Evolutionary conservation across 2,888 invertebrate genomes (phyloP).

Genomic region (Andrena camellia): DNA sequence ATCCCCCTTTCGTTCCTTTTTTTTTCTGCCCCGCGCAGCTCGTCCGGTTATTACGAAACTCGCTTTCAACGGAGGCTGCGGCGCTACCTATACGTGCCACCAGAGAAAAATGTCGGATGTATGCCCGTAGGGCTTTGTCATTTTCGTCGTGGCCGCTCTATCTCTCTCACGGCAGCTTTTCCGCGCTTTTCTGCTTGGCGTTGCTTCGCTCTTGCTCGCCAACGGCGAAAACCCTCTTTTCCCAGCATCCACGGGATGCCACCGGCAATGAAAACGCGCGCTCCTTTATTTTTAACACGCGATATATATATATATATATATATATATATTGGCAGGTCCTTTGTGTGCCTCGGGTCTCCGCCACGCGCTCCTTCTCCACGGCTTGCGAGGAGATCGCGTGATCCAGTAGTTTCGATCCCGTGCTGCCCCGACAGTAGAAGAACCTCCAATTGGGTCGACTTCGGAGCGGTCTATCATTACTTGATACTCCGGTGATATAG

Average conservation of each 20-base stretch:
- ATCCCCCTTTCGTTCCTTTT: constrained; percentile 9
- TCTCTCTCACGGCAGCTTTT: constrained; percentile 67
- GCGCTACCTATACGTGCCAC: constrained; percentile 56
- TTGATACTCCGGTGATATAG: too few relatives aligned
- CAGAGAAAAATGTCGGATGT: constrained; percentile 73
- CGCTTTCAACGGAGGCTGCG: constrained; percentile 71
- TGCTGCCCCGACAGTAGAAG: not conserved
- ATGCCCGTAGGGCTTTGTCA: constrained; percentile 79
- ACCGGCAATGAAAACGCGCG: constrained; percentile 68
- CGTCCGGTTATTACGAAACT: constrained; percentile 77
- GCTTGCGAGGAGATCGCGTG: not conserved
- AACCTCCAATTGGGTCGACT: not conserved
- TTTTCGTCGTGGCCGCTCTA: constrained; percentile 75
- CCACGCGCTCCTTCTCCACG: not conserved
- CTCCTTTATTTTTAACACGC: constrained; percentile 63
- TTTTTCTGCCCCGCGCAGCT: constrained; percentile 42
- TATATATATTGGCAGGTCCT: constrained; percentile 55
- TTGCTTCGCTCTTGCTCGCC: constrained; percentile 57
- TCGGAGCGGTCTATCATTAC: too few relatives aligned
- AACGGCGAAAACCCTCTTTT: constrained; percentile 38
- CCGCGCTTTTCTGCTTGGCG: constrained; percentile 61
- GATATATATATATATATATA: constrained; percentile 37
- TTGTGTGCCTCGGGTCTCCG: constrained; percentile 32
- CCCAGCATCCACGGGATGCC: constrained; percentile 37
- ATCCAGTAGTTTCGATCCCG: constrained; percentile 22